Evolutionary conservation across 2,888 invertebrate genomes (phyloP).

Genomic region (Cacoxenus indagator): DNA sequence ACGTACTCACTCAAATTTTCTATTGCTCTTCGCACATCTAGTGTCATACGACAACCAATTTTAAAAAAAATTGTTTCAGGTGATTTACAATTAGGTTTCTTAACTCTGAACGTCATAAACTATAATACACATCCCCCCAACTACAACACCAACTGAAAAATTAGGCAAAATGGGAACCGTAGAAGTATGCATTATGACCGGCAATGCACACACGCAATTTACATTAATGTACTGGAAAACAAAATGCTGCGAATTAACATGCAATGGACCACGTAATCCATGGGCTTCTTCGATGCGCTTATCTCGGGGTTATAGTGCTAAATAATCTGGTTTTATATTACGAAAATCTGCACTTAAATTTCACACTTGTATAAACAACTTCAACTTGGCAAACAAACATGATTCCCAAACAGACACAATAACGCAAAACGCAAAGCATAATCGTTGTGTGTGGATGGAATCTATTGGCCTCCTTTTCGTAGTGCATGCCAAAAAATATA

Average conservation of each 20-base stretch:
- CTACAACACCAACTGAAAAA: not conserved
- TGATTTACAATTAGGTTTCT: not conserved
- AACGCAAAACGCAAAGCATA: not conserved
- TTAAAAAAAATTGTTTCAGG: not conserved
- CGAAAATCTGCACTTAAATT: conserved; percentile 54
- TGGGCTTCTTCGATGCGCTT: conserved; percentile 32
- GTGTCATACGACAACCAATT: too few relatives aligned
- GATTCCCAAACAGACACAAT: not conserved
- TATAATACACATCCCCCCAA: not conserved
- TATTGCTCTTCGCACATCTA: too few relatives aligned
- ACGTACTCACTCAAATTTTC: too few relatives aligned
- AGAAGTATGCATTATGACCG: not conserved
- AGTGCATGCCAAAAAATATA: conserved; percentile 38
- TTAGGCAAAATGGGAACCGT: not conserved
- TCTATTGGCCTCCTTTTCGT: conserved; percentile 54
- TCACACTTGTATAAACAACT: conserved; percentile 61
- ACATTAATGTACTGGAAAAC: not conserved
- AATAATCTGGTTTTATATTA: conserved; percentile 47
- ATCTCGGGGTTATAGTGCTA: conserved; percentile 50
- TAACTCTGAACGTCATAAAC: not conserved
- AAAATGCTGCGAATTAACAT: not conserved
- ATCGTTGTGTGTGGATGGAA: not conserved
- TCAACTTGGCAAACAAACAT: conserved; percentile 27
- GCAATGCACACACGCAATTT: not conserved
- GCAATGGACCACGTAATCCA: not conserved